Base-by-base conservation (phyloP, 2,797 vertebrate genomes). In the Pipistrellus pygmaeus region DNA sequence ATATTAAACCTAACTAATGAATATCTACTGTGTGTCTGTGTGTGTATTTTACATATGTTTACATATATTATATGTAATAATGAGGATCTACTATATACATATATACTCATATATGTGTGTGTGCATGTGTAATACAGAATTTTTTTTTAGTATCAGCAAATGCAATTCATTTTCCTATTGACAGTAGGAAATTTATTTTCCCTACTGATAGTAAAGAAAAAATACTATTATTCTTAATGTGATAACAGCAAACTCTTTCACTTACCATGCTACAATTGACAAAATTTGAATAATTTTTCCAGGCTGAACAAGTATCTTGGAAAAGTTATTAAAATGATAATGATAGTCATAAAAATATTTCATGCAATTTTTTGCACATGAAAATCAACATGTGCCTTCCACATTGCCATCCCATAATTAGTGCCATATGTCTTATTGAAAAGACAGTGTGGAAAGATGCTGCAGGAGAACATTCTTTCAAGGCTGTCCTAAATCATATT, bases 401-500 rank as follows among this genome's bases (percentile, higher is more conserved):
- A 94, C 69, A 93, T 51, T 69, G 51, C 46, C 32, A 25, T 91
- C 78, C 57, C 30, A 53, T 92, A 96, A 96, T 96, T 95, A 97
- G 93, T 90, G 75, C 21, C 66, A 78, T 90, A 95, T 88, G 80
- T 95, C 94, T 95, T 97, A 96, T 88, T 93, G 83, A 96, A 90
- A 95, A 97, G 88, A 88, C 57, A 94, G 57, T 94, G 93, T 88
- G 72, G 62, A 44, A 72, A 41, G 32, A 93, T 88, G 51, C 66
- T 90, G 62, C n/a, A 62, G 12, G 48, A 95, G 66, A 94, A 88
- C 1, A 80, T 85, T 90, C 35, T 94, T 95, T 90, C 38, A 90
- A 92, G 32, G 44, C 57, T 93, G 44, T 81, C 69, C 51, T 83
- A 95, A 94, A 96, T 92, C 92, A 88, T n/a, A 95, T 96, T 94